Evolutionary conservation across 2,113 vertebrate species (phyloP).

Genomic region (Amblyornis subalaris): DNA sequence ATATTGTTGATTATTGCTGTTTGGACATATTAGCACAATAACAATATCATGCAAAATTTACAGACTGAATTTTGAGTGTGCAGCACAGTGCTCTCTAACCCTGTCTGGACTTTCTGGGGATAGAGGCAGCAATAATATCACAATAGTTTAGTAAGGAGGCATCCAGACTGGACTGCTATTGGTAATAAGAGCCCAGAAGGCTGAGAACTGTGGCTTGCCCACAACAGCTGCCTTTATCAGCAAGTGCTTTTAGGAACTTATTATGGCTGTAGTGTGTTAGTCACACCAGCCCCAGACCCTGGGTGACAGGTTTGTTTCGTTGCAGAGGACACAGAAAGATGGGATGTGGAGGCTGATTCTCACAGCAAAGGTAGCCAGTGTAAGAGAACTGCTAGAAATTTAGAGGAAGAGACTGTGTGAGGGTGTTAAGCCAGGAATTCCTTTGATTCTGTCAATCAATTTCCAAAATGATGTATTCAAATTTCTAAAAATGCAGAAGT

Average conservation of each 20-base stretch:
- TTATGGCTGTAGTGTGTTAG: background rate
- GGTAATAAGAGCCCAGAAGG: background rate
- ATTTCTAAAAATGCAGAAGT: background rate
- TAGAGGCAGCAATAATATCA: background rate
- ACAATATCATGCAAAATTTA: background rate
- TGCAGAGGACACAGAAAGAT: background rate
- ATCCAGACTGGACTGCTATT: background rate
- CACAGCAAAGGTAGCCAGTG: background rate
- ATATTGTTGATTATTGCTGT: background rate
- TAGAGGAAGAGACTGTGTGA: background rate
- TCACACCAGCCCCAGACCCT: background rate
- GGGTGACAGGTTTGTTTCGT: background rate
- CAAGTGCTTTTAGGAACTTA: background rate
- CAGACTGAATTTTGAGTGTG: background rate
- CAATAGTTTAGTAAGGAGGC: background rate
- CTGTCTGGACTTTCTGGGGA: background rate
- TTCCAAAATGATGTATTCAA: background rate
- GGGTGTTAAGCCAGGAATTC: background rate
- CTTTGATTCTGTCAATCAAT: slow-evolving; percentile 8
- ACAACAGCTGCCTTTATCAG: background rate
- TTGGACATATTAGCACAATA: background rate
- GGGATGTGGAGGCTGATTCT: background rate
- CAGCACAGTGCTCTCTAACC: background rate
- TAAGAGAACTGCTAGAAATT: background rate
- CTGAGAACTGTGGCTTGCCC: background rate